phyloP scores from a whole-genome alignment of 2,113 vertebrate genomes.

The Anhinga rufa region DNA sequence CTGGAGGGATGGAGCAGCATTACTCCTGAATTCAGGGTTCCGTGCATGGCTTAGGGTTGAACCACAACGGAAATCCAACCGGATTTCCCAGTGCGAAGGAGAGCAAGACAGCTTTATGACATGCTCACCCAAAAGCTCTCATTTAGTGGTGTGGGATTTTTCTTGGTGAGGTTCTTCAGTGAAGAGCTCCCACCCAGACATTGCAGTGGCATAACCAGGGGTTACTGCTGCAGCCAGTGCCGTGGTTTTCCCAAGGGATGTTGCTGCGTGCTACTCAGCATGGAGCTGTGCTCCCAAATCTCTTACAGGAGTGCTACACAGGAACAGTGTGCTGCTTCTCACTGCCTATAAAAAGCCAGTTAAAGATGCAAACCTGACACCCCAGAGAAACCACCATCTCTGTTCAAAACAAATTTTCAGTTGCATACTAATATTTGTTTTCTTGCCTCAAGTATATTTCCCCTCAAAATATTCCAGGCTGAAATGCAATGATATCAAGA shows the following conservation, averaged over 20 bases:
- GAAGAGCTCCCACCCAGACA: not conserved
- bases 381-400: not conserved
- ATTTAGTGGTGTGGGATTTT: not conserved
- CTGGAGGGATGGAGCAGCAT: not conserved
- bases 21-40: not conserved
- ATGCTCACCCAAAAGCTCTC: not conserved
- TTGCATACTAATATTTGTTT: not conserved
- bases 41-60: fast-evolving
- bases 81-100: not conserved
- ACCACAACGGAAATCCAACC: not conserved
- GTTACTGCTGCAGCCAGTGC: not conserved
- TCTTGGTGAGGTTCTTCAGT: not conserved
- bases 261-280: not conserved
- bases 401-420: not conserved
- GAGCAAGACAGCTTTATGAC: not conserved
- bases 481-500: not conserved
- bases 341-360: not conserved
- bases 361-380: not conserved
- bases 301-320: not conserved
- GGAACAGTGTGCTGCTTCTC: fast-evolving
- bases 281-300: fast-evolving
- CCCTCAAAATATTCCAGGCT: not conserved
- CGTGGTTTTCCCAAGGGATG: not conserved
- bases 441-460: not conserved
- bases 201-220: not conserved